A percentile compares a stretch with the other conserved stretches of the same genome.
These are phyloP conservation scores for Rhagophthalmus giganteus DNA, from an alignment of 2,888 invertebrate genomes.

Conservation along the genomic window DNA sequence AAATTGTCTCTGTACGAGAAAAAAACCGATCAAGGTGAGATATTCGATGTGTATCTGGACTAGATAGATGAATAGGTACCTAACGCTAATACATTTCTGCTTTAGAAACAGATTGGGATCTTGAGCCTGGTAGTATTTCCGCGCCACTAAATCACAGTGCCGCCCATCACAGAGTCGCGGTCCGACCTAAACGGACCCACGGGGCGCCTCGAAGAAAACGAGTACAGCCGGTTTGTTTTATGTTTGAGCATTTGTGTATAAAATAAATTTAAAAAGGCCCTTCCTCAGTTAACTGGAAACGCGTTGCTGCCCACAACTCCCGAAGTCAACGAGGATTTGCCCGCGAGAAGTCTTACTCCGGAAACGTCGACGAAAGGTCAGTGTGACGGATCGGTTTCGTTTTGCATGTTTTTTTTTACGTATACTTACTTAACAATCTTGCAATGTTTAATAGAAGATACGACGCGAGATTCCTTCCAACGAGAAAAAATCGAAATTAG, in stretches of 20 bases:
- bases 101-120: conserved; percentile 51
- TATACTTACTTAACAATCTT: too few species aligned
- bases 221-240: conserved; percentile 56
- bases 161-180: conserved; percentile 78
- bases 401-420: not conserved
- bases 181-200: conserved; percentile 74
- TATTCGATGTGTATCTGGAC: too few species aligned
- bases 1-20: conserved; percentile 54
- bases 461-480: too few species aligned
- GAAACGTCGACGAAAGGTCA: conserved; percentile 56
- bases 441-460: too few species aligned
- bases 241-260: too few species aligned
- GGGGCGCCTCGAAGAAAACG: conserved; percentile 71
- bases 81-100: too few species aligned
- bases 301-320: conserved; percentile 73
- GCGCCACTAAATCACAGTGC: conserved; percentile 77
- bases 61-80: too few species aligned
- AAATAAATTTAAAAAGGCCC: conserved; percentile 8
- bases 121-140: conserved; percentile 58
- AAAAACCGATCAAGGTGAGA: conserved; percentile 44
- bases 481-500: too few species aligned
- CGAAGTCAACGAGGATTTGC: conserved; percentile 76
- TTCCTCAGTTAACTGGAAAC: conserved; percentile 45
- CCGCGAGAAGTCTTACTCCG: conserved; percentile 64
- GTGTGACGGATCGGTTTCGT: conserved; percentile 4